Percentiles rank a stretch among this genome's conserved stretches.
phyloP scores from a whole-genome alignment of 2,113 vertebrate species.

The Lagopus muta region DNA sequence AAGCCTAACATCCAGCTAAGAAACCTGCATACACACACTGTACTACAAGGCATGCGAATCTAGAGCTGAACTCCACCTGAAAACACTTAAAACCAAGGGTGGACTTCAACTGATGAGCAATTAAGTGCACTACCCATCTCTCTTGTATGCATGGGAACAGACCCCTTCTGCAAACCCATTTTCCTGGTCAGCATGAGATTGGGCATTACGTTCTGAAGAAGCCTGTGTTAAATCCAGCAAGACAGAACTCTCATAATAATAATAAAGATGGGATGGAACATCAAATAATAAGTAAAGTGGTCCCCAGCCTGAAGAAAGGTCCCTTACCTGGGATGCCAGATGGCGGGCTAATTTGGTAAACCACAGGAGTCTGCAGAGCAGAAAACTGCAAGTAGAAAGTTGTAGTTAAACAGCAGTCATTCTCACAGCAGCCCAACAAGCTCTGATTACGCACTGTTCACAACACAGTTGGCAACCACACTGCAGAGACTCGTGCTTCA shows the following conservation, averaged over 20 bases:
- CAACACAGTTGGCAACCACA: neutral
- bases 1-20: neutral
- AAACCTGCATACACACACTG: neutral
- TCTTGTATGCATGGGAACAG: neutral
- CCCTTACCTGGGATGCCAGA: slow-evolving; percentile 79
- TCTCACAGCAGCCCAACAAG: neutral
- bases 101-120: too few relatives aligned
- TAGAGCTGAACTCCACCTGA: neutral
- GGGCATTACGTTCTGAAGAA: neutral
- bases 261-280: neutral
- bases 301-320: neutral
- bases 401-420: neutral
- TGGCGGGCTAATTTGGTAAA: slow-evolving; percentile 73
- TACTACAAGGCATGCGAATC: neutral
- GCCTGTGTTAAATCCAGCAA: neutral
- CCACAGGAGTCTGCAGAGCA: slow-evolving; percentile 70
- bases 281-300: neutral
- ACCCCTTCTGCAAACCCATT: neutral
- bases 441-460: neutral
- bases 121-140: neutral
- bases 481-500: neutral
- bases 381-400: slow-evolving; percentile 76
- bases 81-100: neutral
- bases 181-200: neutral
- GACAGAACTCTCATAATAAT: neutral